These are phyloP conservation scores for Clarias platycephalus DNA, from an alignment of 2,797 vertebrate species.

Conservation along the genomic window DNA sequence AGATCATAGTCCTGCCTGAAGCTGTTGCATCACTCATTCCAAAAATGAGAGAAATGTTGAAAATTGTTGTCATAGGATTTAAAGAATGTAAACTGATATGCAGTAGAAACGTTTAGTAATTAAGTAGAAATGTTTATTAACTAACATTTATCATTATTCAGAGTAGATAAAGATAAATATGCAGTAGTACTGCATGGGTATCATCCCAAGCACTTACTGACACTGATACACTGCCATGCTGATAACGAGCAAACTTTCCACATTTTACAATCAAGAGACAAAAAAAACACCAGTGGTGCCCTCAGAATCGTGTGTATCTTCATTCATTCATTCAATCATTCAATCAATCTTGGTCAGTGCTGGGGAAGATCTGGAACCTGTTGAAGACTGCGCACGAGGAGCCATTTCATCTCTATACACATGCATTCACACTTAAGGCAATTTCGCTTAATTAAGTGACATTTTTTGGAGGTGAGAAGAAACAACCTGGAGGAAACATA, in stretches of 20 bases:
- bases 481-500: slow-evolving; percentile 9
- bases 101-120: background rate
- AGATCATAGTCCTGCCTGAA: background rate
- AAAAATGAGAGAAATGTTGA: background rate
- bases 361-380: background rate
- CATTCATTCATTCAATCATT: background rate
- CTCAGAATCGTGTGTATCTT: background rate
- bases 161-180: background rate
- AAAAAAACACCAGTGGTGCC: background rate
- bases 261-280: background rate
- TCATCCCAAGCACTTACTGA: background rate
- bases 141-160: background rate
- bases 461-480: background rate
- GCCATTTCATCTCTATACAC: background rate
- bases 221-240: background rate
- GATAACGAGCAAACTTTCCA: background rate
- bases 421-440: background rate
- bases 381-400: background rate
- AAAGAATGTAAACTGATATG: background rate
- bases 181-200: background rate
- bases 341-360: background rate
- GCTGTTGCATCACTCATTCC: background rate
- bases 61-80: background rate
- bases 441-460: background rate
- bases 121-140: no score